These are phyloP conservation scores for Falcaria lacertinaria DNA, from an alignment of 2,888 invertebrate species.

Conservation along the genomic window DNA sequence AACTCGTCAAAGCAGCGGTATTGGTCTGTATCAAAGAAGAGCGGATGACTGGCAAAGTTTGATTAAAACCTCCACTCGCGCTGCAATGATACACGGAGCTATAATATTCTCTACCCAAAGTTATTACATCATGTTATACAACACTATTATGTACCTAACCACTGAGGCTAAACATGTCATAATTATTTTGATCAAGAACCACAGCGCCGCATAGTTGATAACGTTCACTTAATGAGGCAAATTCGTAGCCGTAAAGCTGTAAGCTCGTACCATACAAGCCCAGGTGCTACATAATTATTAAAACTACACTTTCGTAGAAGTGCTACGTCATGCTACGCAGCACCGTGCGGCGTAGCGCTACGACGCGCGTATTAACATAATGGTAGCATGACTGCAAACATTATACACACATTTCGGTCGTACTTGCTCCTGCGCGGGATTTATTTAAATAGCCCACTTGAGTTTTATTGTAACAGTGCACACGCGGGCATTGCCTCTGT, in stretches of 20 bases:
- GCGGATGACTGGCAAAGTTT: not conserved
- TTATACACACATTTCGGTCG: not conserved
- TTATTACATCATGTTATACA: too few relatives aligned
- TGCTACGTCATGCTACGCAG: conserved; percentile 5
- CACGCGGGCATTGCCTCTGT: not conserved
- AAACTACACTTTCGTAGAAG: conserved; percentile 12
- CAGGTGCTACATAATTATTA: conserved; percentile 18
- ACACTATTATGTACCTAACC: not conserved
- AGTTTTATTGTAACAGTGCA: not conserved
- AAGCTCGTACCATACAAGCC: conserved; percentile 1
- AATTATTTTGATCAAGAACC: too few relatives aligned
- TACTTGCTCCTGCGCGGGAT: conserved; percentile 4
- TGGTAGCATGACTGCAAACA: not conserved
- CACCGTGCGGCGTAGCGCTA: not conserved
- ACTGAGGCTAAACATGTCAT: too few relatives aligned
- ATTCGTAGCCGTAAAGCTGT: not conserved
- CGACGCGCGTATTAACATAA: not conserved
- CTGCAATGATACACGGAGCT: not conserved
- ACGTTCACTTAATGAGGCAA: not conserved
- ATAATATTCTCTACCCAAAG: not conserved
- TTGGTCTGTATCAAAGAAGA: not conserved
- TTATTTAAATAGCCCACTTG: conserved; percentile 10
- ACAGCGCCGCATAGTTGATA: not conserved
- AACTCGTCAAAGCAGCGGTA: not conserved
- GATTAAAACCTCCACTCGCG: not conserved